Evolutionary conservation across 2,797 vertebrate species (phyloP).

Genomic region (Xenentodon cancila): DNA sequence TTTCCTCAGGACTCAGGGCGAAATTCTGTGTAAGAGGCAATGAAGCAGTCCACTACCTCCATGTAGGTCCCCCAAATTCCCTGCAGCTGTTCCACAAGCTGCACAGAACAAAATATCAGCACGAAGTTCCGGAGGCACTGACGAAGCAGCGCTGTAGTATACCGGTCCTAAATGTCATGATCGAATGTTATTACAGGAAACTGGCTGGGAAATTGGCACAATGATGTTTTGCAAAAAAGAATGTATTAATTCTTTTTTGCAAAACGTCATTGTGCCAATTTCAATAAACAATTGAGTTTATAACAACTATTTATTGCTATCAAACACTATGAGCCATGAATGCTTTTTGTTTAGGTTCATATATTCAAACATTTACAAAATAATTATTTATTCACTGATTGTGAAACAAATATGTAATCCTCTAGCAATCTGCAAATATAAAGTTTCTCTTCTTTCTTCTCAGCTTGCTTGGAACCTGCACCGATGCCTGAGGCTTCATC

Average conservation of each 20-base stretch:
- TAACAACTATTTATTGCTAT: background rate
- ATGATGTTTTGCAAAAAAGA: background rate
- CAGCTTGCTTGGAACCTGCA: slow-evolving; percentile 4
- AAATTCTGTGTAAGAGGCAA: slow-evolving; percentile 58
- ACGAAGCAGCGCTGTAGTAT: slow-evolving; percentile 7
- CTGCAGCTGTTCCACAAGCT: slow-evolving; percentile 53
- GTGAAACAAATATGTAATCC: too few species aligned
- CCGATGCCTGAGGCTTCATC: background rate
- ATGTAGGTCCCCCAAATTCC: slow-evolving; percentile 47
- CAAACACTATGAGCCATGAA: too few species aligned
- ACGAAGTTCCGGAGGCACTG: slow-evolving; percentile 39
- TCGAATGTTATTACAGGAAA: slow-evolving; percentile 1
- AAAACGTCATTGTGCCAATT: too few species aligned
- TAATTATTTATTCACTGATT: background rate
- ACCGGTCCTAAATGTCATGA: slow-evolving; percentile 8
- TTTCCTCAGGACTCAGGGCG: slow-evolving; percentile 46
- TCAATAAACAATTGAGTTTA: background rate
- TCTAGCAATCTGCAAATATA: too few species aligned
- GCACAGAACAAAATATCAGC: slow-evolving; percentile 60
- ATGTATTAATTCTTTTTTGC: too few species aligned
- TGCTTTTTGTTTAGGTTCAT: background rate
- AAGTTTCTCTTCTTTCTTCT: background rate
- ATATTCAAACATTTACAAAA: background rate
- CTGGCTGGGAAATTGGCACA: slow-evolving; percentile 9
- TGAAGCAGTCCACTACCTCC: slow-evolving; percentile 49